Evolutionary conservation across 2,888 invertebrate species (phyloP).

Genomic region (Xestia ashworthii): DNA sequence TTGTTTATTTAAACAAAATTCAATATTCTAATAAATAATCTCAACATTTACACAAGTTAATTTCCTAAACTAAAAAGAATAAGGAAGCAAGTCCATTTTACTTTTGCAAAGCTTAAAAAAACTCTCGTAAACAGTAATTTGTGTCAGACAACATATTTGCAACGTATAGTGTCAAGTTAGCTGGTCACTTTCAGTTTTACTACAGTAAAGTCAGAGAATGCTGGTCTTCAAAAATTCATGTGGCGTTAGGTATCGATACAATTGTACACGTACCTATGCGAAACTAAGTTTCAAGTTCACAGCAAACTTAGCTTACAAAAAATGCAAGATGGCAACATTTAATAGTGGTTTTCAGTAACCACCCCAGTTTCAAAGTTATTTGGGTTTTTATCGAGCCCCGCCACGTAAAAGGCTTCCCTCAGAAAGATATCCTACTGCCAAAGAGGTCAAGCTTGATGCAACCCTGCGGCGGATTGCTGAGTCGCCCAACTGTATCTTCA

Average conservation of each 20-base stretch:
- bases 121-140: background rate
- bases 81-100: background rate
- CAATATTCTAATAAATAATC: conserved; percentile 28
- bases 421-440: conserved; percentile 46
- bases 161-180: background rate
- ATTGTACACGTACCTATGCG: conserved; percentile 2
- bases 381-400: conserved; percentile 19
- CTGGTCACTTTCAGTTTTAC: background rate
- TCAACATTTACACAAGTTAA: conserved; percentile 16
- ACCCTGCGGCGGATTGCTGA: conserved; percentile 37
- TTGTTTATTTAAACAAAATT: conserved; percentile 48
- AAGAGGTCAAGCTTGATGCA: conserved; percentile 49
- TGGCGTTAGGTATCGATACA: background rate
- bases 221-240: conserved; percentile 5
- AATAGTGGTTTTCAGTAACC: conserved; percentile 27
- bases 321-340: background rate
- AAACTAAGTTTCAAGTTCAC: conserved; percentile 12
- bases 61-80: conserved; percentile 15
- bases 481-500: conserved; percentile 26
- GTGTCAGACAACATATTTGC: background rate
- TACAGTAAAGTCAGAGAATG: background rate
- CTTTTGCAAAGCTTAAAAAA: background rate
- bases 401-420: conserved; percentile 45
- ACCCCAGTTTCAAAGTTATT: conserved; percentile 33
- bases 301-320: conserved; percentile 2